phyloP scores from a whole-genome alignment of 92 coral and sea anemone species.

The Parazoanthus swiftii region DNA sequence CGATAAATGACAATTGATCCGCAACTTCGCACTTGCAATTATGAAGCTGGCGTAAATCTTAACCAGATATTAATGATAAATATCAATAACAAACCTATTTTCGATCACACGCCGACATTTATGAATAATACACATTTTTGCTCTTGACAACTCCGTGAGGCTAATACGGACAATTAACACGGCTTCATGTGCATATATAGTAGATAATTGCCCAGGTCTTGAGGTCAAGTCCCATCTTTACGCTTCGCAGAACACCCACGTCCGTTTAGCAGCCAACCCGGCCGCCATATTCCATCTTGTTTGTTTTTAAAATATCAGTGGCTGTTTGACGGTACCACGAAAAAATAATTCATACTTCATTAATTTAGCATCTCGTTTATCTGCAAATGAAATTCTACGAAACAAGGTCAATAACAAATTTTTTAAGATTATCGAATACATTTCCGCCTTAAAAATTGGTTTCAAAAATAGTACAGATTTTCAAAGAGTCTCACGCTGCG shows the following conservation, averaged over 20 bases:
- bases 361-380: neutral
- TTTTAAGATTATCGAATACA: neutral
- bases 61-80: constrained; percentile 42
- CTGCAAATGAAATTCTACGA: constrained; percentile 16
- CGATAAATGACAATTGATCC: neutral
- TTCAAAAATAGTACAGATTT: neutral
- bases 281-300: neutral
- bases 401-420: neutral
- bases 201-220: constrained; percentile 30
- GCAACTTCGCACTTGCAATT: constrained; percentile 17
- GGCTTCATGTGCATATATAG: constrained; percentile 32
- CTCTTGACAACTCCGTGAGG: constrained; percentile 32
- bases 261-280: neutral
- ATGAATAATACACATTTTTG: constrained; percentile 46
- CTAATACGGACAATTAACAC: constrained; percentile 37
- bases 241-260: constrained; percentile 19
- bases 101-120: constrained; percentile 47
- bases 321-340: neutral
- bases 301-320: neutral
- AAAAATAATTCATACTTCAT: neutral
- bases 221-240: constrained; percentile 30
- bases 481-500: constrained; percentile 12
- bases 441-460: neutral
- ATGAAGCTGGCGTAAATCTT: constrained; percentile 12
- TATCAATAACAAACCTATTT: constrained; percentile 37